Evolutionary conservation across 2,888 invertebrate genomes (phyloP).

Genomic region (Drosophila affinis): DNA sequence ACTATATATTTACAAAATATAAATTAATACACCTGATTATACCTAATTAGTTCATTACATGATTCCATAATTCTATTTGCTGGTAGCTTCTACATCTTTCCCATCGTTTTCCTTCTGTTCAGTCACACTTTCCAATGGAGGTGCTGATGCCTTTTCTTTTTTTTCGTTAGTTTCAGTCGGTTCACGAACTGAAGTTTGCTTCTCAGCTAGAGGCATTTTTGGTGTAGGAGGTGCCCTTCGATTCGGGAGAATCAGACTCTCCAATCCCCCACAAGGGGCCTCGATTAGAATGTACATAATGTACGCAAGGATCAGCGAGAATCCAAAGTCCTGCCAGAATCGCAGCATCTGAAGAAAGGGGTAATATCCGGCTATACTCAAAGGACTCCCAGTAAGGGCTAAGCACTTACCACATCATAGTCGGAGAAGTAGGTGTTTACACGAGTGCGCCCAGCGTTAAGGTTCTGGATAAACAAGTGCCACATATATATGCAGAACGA

Average conservation of each 20-base stretch:
- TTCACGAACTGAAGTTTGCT: slow-evolving; percentile 8
- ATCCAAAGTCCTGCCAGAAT: slow-evolving; percentile 72
- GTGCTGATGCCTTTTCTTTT: slow-evolving; percentile 5
- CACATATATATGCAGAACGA: slow-evolving; percentile 71
- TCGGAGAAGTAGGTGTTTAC: slow-evolving; percentile 66
- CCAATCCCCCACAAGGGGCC: slow-evolving; percentile 38
- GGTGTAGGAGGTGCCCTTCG: slow-evolving; percentile 27
- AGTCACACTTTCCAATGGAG: slow-evolving; percentile 15
- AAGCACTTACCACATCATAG: slow-evolving; percentile 39
- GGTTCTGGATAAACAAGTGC: slow-evolving; percentile 60
- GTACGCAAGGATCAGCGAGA: slow-evolving; percentile 53
- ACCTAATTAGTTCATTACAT: not conserved
- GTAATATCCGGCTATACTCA: not conserved
- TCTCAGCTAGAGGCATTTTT: slow-evolving; percentile 12
- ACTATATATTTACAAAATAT: not conserved
- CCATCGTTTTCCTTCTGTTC: not conserved
- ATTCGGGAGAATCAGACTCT: slow-evolving; percentile 47
- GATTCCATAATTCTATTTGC: not conserved
- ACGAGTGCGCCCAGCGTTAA: slow-evolving; percentile 53
- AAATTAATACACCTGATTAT: not conserved
- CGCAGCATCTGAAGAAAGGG: slow-evolving; percentile 43
- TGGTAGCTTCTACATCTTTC: not conserved
- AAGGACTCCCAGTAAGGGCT: not conserved
- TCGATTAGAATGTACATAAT: slow-evolving; percentile 35
- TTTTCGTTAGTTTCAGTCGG: not conserved